Conservation (phyloP, 2,888 invertebrate genomes). For the Graphium colonna region DNA sequence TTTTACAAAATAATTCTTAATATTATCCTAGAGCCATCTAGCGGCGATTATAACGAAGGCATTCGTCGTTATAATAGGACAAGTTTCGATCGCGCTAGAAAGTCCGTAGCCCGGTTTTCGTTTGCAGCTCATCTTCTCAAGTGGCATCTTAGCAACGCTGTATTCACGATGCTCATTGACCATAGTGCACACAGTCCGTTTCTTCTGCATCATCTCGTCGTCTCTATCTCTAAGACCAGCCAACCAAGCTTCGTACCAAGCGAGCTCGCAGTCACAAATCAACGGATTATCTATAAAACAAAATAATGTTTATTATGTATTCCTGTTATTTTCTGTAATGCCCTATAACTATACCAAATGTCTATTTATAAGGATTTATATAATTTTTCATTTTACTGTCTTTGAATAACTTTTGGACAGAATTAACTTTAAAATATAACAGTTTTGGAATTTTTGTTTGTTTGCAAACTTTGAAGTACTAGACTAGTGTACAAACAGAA, state of each 20-base stretch:
- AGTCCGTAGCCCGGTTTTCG: constrained; percentile 80
- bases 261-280: constrained; percentile 91
- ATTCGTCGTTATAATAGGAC: constrained; percentile 45
- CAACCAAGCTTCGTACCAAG: constrained; percentile 93
- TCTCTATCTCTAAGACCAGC: constrained; percentile 88
- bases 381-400: too few relatives aligned
- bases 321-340: too few relatives aligned
- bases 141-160: constrained; percentile 88
- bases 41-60: constrained; percentile 47
- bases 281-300: constrained; percentile 90
- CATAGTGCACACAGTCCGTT: constrained; percentile 91
- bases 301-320: too few relatives aligned
- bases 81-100: constrained; percentile 44
- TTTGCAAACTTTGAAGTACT: too few relatives aligned
- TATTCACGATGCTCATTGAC: constrained; percentile 89
- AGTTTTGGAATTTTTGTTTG: too few relatives aligned
- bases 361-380: too few relatives aligned
- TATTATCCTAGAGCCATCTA: constrained; percentile 52
- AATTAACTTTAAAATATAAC: too few relatives aligned
- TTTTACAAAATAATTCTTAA: constrained; percentile 24
- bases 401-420: too few relatives aligned
- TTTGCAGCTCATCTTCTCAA: constrained; percentile 91
- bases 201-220: constrained; percentile 93
- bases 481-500: too few relatives aligned
- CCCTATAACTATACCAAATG: too few relatives aligned